A percentile compares a stretch with the other conserved stretches of the same genome.
Evolutionary conservation across 2,888 invertebrate species (phyloP).

Genomic region (Sphaeridia pumilis): DNA sequence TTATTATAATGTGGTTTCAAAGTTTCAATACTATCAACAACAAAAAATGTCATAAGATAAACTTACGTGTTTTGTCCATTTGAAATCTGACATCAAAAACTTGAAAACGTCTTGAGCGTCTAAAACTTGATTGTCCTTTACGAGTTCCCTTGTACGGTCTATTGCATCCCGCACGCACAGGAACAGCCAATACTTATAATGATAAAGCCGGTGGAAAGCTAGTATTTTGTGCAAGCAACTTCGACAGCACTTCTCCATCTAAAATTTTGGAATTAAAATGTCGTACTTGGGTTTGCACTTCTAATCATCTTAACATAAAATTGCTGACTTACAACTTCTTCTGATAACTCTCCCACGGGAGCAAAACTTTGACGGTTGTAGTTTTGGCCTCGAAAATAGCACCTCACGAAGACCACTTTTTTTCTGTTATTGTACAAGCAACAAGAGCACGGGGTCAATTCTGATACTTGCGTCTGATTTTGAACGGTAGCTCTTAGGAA

Average conservation of each 20-base stretch:
- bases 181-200: slow-evolving; percentile 2
- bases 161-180: not conserved
- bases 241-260: not conserved
- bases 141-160: not conserved
- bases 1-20: not conserved
- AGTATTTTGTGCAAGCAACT: not conserved
- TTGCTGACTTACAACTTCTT: no score
- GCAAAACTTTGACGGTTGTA: no score
- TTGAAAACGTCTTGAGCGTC: not conserved
- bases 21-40: not conserved
- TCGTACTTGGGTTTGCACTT: no score
- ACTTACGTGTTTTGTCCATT: not conserved
- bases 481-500: no score
- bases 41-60: not conserved
- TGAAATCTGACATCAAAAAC: not conserved
- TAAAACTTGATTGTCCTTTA: not conserved
- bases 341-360: no score
- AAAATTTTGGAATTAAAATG: no score
- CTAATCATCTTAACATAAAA: no score
- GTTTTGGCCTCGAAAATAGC: no score
- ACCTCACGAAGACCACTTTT: no score
- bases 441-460: no score
- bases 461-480: no score
- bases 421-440: no score
- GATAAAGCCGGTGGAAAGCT: not conserved